Evolutionary conservation across 53 echinoderm and acorn worm genomes (phyloP).

Genomic region (Patiria pectinifera): DNA sequence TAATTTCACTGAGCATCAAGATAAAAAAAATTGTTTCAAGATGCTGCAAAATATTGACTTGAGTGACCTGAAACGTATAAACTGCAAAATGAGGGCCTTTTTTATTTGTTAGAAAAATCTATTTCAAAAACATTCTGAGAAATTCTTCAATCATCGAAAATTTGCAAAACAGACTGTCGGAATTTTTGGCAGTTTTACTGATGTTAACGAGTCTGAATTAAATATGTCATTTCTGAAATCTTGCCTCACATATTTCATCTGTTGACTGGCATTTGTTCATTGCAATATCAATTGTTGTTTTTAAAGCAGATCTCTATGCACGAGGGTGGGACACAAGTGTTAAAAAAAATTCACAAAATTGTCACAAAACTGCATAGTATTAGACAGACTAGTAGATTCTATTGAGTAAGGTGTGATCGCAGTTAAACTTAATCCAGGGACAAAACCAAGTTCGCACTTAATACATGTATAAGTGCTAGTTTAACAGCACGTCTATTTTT

Average conservation of each 20-base stretch:
- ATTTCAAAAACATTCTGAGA: too few species aligned
- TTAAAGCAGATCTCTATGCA: not conserved
- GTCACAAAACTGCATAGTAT: slow-evolving; percentile 1
- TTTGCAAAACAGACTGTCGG: too few species aligned
- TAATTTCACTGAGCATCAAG: too few species aligned
- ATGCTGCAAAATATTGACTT: too few species aligned
- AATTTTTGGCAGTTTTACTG: not conserved
- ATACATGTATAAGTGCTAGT: not conserved
- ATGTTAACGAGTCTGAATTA: not conserved
- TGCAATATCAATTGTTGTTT: not conserved
- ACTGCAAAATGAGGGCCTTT: too few species aligned
- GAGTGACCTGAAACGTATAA: too few species aligned
- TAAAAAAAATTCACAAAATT: not conserved
- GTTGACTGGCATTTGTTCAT: too few species aligned
- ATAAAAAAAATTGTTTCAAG: too few species aligned
- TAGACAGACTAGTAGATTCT: not conserved
- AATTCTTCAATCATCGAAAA: too few species aligned
- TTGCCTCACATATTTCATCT: not conserved
- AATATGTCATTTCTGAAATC: not conserved
- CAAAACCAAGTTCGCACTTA: not conserved
- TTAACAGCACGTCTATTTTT: not conserved
- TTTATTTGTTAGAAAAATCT: too few species aligned
- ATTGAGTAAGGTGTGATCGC: not conserved
- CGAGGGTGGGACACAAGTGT: not conserved
- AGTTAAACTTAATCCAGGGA: not conserved